Evolutionary conservation across 2,797 vertebrate genomes (phyloP).

Genomic region (Telmatherina bonti): DNA sequence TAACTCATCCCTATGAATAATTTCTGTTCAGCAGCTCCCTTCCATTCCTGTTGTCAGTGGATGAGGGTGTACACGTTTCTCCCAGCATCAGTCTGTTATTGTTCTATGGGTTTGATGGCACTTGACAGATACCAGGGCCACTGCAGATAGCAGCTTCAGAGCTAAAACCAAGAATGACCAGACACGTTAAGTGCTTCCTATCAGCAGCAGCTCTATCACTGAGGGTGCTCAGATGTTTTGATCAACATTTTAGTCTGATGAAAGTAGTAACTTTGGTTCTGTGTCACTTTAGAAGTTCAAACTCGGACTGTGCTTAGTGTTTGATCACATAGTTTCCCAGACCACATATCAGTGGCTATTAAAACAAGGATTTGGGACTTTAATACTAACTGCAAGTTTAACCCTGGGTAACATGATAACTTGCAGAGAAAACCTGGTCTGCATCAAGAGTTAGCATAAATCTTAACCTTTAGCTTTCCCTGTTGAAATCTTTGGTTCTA

Average conservation of each 20-base stretch:
- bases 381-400: neutral
- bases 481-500: neutral
- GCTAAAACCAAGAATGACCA: conserved; percentile 60
- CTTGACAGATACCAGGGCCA: conserved; percentile 76
- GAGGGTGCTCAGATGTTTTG: conserved; percentile 65
- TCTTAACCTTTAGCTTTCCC: neutral
- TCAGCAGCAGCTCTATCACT: conserved; percentile 75
- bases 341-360: neutral
- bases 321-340: conserved; percentile 1
- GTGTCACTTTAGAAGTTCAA: conserved; percentile 13
- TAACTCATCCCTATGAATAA: neutral
- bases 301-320: conserved; percentile 12
- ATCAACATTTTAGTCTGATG: conserved; percentile 52
- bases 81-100: conserved; percentile 23
- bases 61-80: conserved; percentile 17
- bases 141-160: conserved; percentile 75
- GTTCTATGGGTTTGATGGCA: conserved; percentile 53
- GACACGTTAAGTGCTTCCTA: conserved; percentile 78
- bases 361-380: neutral
- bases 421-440: neutral
- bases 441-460: neutral
- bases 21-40: neutral
- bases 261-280: conserved; percentile 22
- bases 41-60: conserved; percentile 9
- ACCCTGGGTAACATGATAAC: neutral